Evolutionary conservation across 1,140 invertebrate species (phyloP), one percentile per base, ranked within the genome.

Genomic region (Drosophila pseudoobscura): DNA sequence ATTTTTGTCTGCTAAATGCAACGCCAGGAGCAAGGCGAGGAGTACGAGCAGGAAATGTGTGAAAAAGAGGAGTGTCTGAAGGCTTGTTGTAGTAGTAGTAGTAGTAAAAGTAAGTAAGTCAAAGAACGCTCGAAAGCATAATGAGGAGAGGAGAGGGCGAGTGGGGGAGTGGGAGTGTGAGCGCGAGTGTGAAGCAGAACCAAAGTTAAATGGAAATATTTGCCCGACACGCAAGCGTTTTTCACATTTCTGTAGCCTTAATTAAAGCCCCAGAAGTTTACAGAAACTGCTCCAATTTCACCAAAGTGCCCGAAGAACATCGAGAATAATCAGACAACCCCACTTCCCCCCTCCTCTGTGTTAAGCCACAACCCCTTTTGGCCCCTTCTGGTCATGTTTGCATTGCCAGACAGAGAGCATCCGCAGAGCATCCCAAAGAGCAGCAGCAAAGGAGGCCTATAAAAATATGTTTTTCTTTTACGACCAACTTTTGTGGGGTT

Each of bases 401-500:
- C 60, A 57, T 53, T 64, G 57, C 41, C 59, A 53, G 53, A 17
- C 31, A 31, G 8, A 31, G 8, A 31, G 29, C 29, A 29, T 29
- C 29, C 29, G 7, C 35, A 29, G 20, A 20, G 20, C 20, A 20
- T 20, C 1, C 20, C 20, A 20, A 20, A 24, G 54, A 31, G 54
- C 22, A 20, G 43, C 26, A 26, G 24, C 39, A 24, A 46, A 45
- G 61, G 51, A 60, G 39, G 56, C 41, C 59, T 60, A 73, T 64
- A 80, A 80, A 80, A 80, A 82, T 72, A 73, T 63, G 73, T 44
- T 82, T 82, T 80, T 61, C 47, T 78, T 82, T 80, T 74, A 64
- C 65, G 58, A 64, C 55, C 61, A 54, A 59, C 41, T 59, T 59
- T 50, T 62, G 51, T 71, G 35, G 35, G 3, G 35, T 11, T 39